Conservation (phyloP, 1,140 invertebrate genomes). For the Belonocnema kinseyi region DNA sequence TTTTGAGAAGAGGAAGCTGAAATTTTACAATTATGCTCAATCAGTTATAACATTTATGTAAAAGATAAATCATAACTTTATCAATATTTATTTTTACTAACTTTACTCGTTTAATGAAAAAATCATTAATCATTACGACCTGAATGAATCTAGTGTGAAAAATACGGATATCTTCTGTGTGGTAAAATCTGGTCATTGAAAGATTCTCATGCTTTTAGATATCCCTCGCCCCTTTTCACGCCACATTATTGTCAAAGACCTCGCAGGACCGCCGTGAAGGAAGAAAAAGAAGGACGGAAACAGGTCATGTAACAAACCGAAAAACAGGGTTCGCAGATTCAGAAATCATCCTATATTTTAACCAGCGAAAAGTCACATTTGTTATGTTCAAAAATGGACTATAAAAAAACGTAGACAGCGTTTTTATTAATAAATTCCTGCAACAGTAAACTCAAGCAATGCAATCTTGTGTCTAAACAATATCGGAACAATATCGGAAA, state of each 20-base stretch:
- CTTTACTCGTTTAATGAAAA: background rate
- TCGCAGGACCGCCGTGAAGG: conserved; percentile 12
- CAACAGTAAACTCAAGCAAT: too few species aligned
- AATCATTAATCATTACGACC: conserved; percentile 14
- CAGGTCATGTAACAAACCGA: background rate
- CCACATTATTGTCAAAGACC: conserved; percentile 28
- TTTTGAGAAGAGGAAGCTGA: too few species aligned
- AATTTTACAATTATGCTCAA: too few species aligned
- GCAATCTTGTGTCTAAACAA: too few species aligned
- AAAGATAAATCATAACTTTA: background rate
- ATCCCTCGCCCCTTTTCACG: conserved; percentile 27
- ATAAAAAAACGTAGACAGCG: too few species aligned
- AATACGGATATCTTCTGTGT: conserved; percentile 14
- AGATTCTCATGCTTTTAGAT: conserved; percentile 28
- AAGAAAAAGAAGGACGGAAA: background rate
- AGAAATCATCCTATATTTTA: too few species aligned
- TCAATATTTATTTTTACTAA: conserved; percentile 24
- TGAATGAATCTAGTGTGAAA: background rate
- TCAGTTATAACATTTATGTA: too few species aligned
- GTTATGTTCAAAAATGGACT: too few species aligned
- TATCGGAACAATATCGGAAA: too few species aligned
- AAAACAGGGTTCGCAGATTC: background rate
- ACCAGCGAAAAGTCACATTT: too few species aligned
- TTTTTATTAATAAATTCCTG: too few species aligned
- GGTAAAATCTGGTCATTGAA: conserved; percentile 28